Evolutionary conservation across 2,888 invertebrate genomes (phyloP).

Genomic region (Neocrepidodera transversa): DNA sequence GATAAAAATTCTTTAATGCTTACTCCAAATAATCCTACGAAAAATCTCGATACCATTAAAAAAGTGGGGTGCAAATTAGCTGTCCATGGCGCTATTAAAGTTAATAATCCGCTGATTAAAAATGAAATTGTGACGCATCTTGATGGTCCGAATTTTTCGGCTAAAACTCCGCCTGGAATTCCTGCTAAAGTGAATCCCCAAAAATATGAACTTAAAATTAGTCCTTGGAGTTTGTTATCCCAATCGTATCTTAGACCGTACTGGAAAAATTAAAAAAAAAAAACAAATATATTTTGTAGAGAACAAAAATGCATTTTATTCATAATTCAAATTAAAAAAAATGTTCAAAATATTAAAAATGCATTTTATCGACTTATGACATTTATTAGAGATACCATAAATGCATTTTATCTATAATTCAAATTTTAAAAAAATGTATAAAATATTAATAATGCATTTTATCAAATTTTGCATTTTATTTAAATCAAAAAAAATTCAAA

Average conservation of each 20-base stretch:
- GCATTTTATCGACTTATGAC: too few relatives aligned
- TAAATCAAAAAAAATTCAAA: too few relatives aligned
- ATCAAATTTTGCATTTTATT: too few relatives aligned
- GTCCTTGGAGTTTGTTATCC: constrained; percentile 68
- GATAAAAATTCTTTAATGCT: constrained; percentile 45
- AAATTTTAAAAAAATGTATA: too few relatives aligned
- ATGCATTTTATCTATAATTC: too few relatives aligned
- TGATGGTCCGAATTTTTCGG: constrained; percentile 70
- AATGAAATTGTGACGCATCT: constrained; percentile 66
- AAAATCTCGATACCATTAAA: constrained; percentile 66
- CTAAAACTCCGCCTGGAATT: constrained; percentile 70
- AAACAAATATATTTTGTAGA: too few relatives aligned
- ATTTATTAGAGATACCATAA: too few relatives aligned
- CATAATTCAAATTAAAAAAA: too few relatives aligned
- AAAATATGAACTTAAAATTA: constrained; percentile 72
- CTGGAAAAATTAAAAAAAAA: too few relatives aligned
- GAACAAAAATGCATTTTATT: too few relatives aligned
- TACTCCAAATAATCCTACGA: constrained; percentile 71
- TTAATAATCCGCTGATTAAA: constrained; percentile 64
- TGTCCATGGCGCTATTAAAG: constrained; percentile 67
- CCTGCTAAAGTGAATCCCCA: constrained; percentile 75
- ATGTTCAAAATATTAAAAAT: too few relatives aligned
- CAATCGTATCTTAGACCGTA: constrained; percentile 65
- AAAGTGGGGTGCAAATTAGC: constrained; percentile 66
- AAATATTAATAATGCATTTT: too few relatives aligned